Base-by-base conservation (phyloP, 2,888 invertebrate species). In the Acanthosepion esculentum region DNA sequence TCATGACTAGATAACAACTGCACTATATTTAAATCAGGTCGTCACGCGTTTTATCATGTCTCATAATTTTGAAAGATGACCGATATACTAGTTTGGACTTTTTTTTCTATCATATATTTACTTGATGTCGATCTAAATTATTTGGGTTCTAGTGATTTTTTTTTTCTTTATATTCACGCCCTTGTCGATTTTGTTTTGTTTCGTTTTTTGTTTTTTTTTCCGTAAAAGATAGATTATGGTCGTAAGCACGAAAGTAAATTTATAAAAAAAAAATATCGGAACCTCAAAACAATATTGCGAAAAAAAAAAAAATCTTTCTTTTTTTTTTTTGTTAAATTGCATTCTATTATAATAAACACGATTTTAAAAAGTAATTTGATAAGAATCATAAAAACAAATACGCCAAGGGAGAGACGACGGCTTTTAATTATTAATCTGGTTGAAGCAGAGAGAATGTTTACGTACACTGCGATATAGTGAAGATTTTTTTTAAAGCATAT, bases 41-140 rank as follows among this genome's bases (percentile, higher is more conserved):
- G 78, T 78, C 78, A 78, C 78, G 78, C 78, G 78, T 78, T 78
- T 78, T 78, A 78, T 78, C 78, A 78, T n/a, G 78, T 78, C 78
- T 78, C 78, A 78, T 78, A n/a, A n/a, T 78, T 78, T 78, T 78
- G 59, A 59, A 59, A 59, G 78, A 78, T 78, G 78, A 78, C 78
- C 78, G 33, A 78, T 78, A 59, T 59, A 59, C 59, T 59, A 59
- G 6, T n/a, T 78, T 78, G 78, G 78, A n/a, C 15, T 78, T 78
- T 33, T 33, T 26, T n/a, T 15, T n/a, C 12, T n/a, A n/a, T 78
- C 10, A 12, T 33, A 12, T 10, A 0, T 33, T 15, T 23, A 4
- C 7, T 29, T n/a, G 5, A 1, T 26, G 64, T 64, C 23, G 8
- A 26, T 78, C 18, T 33, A n/a, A 78, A 12, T 78, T 15, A 33